Evolutionary conservation across 2,888 invertebrate genomes (phyloP).

Genomic region (Oegoconia quadripuncta): DNA sequence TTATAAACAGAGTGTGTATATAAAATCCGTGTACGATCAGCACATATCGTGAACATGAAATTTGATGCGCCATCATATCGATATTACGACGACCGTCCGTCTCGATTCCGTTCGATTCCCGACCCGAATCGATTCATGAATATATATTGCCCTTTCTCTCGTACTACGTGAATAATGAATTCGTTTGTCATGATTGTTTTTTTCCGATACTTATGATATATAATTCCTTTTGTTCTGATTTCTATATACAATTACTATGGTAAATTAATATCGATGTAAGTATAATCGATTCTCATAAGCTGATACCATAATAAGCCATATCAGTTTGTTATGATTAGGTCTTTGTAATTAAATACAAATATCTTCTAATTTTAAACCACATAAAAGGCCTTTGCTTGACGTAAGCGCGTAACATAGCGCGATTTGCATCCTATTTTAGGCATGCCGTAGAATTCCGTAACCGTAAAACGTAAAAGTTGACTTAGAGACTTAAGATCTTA

Average conservation of each 20-base stretch:
- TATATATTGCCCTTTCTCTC: conserved; percentile 42
- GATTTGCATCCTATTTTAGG: too few species aligned
- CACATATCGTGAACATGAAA: conserved; percentile 33
- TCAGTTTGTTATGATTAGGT: too few species aligned
- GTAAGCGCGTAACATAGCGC: too few species aligned
- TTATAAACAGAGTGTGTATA: conserved; percentile 23
- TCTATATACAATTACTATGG: conserved; percentile 1
- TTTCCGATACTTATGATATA: conserved; percentile 17
- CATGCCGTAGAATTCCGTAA: too few species aligned
- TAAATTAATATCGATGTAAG: too few species aligned
- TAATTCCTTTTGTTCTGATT: conserved; percentile 20
- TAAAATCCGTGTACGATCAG: conserved; percentile 30
- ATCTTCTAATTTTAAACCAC: too few species aligned
- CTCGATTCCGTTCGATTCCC: conserved; percentile 32
- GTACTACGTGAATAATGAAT: conserved; percentile 25
- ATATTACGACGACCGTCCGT: conserved; percentile 46
- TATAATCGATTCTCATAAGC: too few species aligned
- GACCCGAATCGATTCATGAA: conserved; percentile 52
- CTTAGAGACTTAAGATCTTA: too few species aligned
- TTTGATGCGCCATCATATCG: conserved; percentile 50
- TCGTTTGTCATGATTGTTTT: conserved; percentile 23
- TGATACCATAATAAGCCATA: too few species aligned
- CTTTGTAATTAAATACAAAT: too few species aligned
- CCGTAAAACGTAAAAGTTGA: too few species aligned
- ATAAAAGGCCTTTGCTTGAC: too few species aligned